Percentiles rank a stretch among this genome's conserved stretches.
These are phyloP conservation scores for Rallus limicola DNA, from an alignment of 2,113 vertebrate species.

Conservation along the genomic window DNA sequence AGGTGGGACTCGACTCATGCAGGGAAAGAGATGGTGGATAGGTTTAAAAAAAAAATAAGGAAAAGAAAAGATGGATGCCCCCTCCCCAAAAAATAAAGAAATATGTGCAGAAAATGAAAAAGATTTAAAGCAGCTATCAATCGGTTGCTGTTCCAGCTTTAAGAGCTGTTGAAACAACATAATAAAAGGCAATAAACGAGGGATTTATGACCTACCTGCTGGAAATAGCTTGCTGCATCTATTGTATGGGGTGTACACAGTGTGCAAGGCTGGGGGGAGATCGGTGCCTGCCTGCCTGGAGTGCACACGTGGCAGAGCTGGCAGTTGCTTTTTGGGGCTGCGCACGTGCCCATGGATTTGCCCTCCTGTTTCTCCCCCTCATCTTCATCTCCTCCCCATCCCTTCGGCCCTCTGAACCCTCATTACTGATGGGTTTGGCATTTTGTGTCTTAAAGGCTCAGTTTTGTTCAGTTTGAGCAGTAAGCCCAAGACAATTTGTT, in stretches of 20 bases:
- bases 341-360: background rate
- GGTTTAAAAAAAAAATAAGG: background rate
- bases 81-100: slow-evolving; percentile 66
- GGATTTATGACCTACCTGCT: slow-evolving; percentile 76
- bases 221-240: slow-evolving; percentile 58
- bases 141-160: slow-evolving; percentile 73
- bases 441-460: slow-evolving; percentile 1
- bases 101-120: slow-evolving; percentile 74
- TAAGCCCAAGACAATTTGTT: background rate
- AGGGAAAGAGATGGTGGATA: background rate
- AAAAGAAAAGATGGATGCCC: slow-evolving; percentile 25
- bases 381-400: background rate
- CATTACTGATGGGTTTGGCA: background rate
- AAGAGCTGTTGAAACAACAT: slow-evolving; percentile 86
- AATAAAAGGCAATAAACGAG: slow-evolving; percentile 82
- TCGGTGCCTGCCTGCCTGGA: rapidly evolving
- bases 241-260: background rate
- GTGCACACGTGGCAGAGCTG: rapidly evolving
- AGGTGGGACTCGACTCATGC: slow-evolving; percentile 66
- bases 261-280: background rate
- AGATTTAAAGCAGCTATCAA: slow-evolving; percentile 81
- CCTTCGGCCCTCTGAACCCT: background rate
- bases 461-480: slow-evolving; percentile 39
- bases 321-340: background rate
- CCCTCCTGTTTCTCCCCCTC: background rate